A percentile compares a stretch with the other conserved stretches of the same genome.
Conservation (phyloP, 2,113 vertebrate species). For the Mastomys coucha region DNA sequence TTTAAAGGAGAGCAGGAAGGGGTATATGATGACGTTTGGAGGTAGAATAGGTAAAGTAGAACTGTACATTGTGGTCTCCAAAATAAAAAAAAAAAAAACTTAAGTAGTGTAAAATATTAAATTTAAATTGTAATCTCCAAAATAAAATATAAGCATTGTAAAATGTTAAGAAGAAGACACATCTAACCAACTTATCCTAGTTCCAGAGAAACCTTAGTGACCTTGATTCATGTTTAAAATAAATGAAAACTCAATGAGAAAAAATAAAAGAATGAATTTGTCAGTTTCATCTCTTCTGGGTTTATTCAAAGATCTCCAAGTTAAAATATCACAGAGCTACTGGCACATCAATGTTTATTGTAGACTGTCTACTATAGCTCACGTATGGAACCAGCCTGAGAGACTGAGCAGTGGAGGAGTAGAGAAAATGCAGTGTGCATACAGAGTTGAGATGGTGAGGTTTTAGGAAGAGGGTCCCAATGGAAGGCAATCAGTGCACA, state of each 20-base stretch:
- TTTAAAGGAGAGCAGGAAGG: background rate
- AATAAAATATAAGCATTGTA: background rate
- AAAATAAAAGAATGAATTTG: background rate
- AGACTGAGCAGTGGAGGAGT: background rate
- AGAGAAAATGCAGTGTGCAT: background rate
- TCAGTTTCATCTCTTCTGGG: background rate
- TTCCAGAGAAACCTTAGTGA: background rate
- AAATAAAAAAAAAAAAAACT: background rate
- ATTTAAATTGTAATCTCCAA: background rate
- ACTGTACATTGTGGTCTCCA: background rate
- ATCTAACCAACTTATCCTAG: background rate
- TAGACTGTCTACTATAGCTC: background rate
- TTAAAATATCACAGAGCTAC: background rate
- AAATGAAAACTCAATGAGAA: background rate
- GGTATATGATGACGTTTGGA: background rate
- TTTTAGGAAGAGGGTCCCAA: background rate
- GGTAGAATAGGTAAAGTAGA: background rate
- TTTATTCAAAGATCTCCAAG: background rate
- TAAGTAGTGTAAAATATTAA: background rate
- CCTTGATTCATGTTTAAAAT: background rate
- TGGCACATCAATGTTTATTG: background rate
- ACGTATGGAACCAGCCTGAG: too few species aligned
- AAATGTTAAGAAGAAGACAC: background rate
- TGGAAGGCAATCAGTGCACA: background rate
- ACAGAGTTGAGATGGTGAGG: background rate